A percentile compares a stretch with the other conserved stretches of the same genome.
Conservation (phyloP, 2,113 vertebrate genomes). For the Prunella himalayana region DNA sequence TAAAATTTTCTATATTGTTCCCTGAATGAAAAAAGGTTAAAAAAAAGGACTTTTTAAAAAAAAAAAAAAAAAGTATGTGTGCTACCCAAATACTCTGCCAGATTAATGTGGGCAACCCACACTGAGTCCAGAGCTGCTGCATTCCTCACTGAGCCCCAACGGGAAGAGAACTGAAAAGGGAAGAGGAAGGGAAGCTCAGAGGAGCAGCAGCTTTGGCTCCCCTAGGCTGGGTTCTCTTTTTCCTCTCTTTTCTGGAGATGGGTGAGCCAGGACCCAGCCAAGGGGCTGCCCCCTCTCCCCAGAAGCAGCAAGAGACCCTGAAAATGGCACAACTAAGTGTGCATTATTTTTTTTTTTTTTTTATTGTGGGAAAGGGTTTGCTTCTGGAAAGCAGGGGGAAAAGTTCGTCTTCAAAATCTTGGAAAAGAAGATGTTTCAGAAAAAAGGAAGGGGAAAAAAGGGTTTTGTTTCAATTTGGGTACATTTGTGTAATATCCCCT, state of each 20-base stretch:
- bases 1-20: not conserved
- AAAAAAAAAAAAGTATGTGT: not conserved
- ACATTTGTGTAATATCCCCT: constrained; percentile 10
- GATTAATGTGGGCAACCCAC: not conserved
- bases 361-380: not conserved
- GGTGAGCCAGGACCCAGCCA: not conserved
- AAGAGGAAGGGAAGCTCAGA: not conserved
- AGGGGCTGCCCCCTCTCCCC: not conserved
- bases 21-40: not conserved
- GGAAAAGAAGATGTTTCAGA: not conserved
- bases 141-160: not conserved
- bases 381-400: fast-evolving
- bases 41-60: not conserved
- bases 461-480: not conserved
- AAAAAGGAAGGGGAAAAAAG: not conserved
- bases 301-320: not conserved
- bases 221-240: not conserved
- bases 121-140: not conserved
- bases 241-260: not conserved
- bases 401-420: not conserved
- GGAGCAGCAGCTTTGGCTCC: not conserved
- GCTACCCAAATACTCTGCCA: not conserved
- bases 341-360: not conserved
- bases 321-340: not conserved
- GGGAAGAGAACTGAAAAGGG: not conserved